phyloP scores from a whole-genome alignment of 2,888 invertebrate genomes.

The Drosophila emarginata region DNA sequence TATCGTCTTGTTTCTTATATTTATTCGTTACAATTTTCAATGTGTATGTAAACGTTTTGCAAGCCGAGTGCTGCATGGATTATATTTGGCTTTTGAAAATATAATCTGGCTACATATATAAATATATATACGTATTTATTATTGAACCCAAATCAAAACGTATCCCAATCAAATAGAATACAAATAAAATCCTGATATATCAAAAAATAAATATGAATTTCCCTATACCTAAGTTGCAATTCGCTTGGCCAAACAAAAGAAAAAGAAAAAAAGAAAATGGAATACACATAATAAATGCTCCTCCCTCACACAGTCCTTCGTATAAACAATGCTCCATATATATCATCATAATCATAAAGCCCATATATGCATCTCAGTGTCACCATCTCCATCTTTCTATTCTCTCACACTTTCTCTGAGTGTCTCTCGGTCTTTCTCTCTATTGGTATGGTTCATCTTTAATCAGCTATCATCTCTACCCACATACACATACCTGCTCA shows the following conservation, averaged over 20 bases:
- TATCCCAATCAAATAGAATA: neutral
- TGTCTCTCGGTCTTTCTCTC: constrained; percentile 14
- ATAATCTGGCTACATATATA: constrained; percentile 52
- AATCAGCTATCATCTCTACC: constrained; percentile 1
- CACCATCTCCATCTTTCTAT: constrained; percentile 19
- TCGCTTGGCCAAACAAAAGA: constrained; percentile 29
- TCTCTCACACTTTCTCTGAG: neutral
- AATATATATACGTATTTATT: constrained; percentile 23
- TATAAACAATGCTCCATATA: constrained; percentile 22
- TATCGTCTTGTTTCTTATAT: constrained; percentile 49
- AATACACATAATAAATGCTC: neutral
- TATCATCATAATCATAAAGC: constrained; percentile 16
- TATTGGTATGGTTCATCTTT: neutral
- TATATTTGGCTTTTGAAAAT: constrained; percentile 63
- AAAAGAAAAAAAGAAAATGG: neutral
- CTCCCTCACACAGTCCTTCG: neutral
- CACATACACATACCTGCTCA: constrained; percentile 43
- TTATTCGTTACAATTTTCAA: constrained; percentile 46
- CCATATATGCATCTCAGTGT: constrained; percentile 7
- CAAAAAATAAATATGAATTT: neutral
- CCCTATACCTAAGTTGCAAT: constrained; percentile 17
- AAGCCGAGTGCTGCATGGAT: constrained; percentile 68
- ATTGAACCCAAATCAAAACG: constrained; percentile 19
- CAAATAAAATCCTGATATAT: neutral
- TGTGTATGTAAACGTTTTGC: constrained; percentile 71